Conservation (phyloP, 2,888 invertebrate genomes). For the Drosophila anomelani region DNA sequence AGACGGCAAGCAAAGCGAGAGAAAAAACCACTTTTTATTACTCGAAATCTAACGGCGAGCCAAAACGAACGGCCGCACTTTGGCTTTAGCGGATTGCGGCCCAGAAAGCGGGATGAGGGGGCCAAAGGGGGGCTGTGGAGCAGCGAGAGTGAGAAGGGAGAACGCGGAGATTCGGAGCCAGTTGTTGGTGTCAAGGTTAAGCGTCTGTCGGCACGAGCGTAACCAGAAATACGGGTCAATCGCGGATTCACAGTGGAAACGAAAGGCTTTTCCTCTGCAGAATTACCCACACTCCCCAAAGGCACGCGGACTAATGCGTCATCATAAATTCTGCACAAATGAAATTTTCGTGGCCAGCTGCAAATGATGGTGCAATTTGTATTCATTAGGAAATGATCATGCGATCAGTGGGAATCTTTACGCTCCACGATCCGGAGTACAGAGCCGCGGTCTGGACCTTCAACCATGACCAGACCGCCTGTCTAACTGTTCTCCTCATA, state of each 20-base stretch:
- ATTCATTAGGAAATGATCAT: conserved; percentile 63
- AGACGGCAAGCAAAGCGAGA: conserved; percentile 22
- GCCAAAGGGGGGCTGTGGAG: not conserved
- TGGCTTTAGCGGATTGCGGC: conserved; percentile 54
- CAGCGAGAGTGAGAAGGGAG: conserved; percentile 25
- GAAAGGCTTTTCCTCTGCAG: not conserved
- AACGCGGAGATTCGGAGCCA: conserved; percentile 29
- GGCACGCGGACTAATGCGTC: conserved; percentile 60
- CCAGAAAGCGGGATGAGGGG: not conserved
- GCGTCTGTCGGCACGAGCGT: conserved; percentile 69
- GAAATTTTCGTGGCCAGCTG: conserved; percentile 56
- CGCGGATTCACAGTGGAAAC: conserved; percentile 15
- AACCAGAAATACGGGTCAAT: conserved; percentile 69
- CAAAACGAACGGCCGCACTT: conserved; percentile 51
- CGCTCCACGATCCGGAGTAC: conserved; percentile 7
- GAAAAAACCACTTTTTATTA: conserved; percentile 58
- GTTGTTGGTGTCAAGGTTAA: conserved; percentile 75
- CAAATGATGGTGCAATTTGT: conserved; percentile 63
- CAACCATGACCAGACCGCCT: conserved; percentile 20
- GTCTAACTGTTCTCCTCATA: conserved; percentile 10
- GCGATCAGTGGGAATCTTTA: conserved; percentile 28
- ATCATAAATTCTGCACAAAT: conserved; percentile 63
- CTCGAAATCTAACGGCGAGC: conserved; percentile 65
- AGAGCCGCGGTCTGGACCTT: not conserved
- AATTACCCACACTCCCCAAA: conserved; percentile 1